A percentile compares a stretch with the other conserved stretches of the same genome.
These are phyloP conservation scores for Griposia aprilina DNA, from an alignment of 2,888 invertebrate species.

Conservation along the genomic window DNA sequence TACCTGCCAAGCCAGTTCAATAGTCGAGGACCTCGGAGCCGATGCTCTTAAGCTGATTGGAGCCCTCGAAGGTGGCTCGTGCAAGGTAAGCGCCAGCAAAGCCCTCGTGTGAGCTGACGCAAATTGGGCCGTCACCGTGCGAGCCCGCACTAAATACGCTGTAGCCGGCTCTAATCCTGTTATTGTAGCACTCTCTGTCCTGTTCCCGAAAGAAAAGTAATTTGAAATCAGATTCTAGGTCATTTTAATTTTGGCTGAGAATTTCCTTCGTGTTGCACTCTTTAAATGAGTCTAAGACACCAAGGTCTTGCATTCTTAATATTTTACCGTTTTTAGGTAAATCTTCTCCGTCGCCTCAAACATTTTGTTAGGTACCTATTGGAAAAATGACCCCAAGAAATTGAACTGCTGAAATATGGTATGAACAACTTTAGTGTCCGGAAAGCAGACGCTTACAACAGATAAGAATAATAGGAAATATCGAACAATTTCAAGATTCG, in stretches of 20 bases:
- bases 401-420: neutral
- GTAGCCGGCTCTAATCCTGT: conserved; percentile 87
- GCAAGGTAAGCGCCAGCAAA: conserved; percentile 83
- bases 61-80: conserved; percentile 86
- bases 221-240: neutral
- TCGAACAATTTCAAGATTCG: neutral
- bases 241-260: neutral
- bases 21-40: conserved; percentile 82
- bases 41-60: conserved; percentile 84
- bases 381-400: neutral
- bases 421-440: neutral
- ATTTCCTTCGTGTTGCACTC: neutral
- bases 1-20: conserved; percentile 88
- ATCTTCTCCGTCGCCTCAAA: neutral
- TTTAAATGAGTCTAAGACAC: neutral
- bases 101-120: conserved; percentile 87
- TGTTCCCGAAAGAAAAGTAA: conserved; percentile 55
- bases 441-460: neutral
- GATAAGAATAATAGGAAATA: neutral
- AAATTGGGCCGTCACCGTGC: conserved; percentile 86
- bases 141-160: conserved; percentile 85
- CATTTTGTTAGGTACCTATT: neutral
- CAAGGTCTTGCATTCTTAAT: neutral
- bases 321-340: neutral
- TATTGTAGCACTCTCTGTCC: conserved; percentile 85